Base-by-base conservation (phyloP, 2,797 vertebrate genomes). In the Paramormyrops hopkinsi region DNA sequence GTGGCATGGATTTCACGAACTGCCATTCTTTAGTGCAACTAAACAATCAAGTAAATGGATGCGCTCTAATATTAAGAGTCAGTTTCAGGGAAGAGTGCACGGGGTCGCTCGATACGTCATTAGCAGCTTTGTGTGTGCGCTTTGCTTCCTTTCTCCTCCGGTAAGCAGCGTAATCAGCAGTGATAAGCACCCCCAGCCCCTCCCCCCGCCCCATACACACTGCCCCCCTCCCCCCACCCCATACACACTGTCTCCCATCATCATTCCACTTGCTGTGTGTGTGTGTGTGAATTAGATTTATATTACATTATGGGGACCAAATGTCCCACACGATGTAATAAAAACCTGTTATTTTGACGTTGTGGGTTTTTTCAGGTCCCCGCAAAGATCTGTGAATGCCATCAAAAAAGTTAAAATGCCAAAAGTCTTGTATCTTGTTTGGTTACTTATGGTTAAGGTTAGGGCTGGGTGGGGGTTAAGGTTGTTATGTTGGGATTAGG, bases 141-240 rank as follows among this genome's bases (percentile, higher is more conserved):
- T 73, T 37, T 88, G 33, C 4, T 33, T 37, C 8, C 25, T 12
- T 37, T 56, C 44, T 37, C 19, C 44, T 88, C 87, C 4, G 48
- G 33, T 89, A 84, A 90, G 69, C 89, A 22, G 83, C 83, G 88
- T 90, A 88, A 91, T 92, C 50, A 89, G 90, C 88, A 88, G 69
- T 91, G 86, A 88, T 90, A 92, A 92, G 87, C 88, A 92, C 91
- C 89, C 59, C 2, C 22, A 9, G 8, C 19, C n/a, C 56, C 5
- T 2, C 56, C 56, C 59, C n/a, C 59, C n/a, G 2, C 22, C 5
- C 59, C 56, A 54, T 19, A 54, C 4, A 59, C 54, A 59, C 19
- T 59, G 54, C n/a, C 54, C 54, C n/a, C 53, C 4, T 0, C 53
- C 53, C 53, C 0, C 0, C 54, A 19, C 17, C 0, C 3, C 51